Base-by-base conservation (phyloP, 2,888 invertebrate genomes). In the Augochlorella aurata region DNA sequence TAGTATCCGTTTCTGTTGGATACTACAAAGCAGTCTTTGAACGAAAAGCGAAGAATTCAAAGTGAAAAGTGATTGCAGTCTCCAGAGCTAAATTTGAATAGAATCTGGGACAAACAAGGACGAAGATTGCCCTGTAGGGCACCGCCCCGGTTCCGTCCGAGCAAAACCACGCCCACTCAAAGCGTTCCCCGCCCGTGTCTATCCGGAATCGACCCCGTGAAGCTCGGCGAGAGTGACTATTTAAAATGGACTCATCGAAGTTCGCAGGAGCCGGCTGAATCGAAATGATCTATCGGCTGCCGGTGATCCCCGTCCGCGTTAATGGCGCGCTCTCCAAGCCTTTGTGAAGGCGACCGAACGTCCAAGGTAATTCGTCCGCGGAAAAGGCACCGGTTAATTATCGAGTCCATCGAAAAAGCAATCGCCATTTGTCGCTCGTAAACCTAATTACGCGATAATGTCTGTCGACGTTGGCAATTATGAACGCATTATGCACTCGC, bases 361-460 rank as follows among this genome's bases (percentile, higher is more conserved):
- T 74, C 69, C 73, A 79, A 69, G 54, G 73, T 79, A 65, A 73
- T 47, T 65, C 65, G 14, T 14, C 58, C 58, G 66, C 54, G 29
- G 49, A 21, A n/a, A 52, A 66, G 58, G 70, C 24, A 58, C 58
- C 74, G 38, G 47, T 74, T 61, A 70, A 81, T 81, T 74, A 74
- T 24, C 66, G 16, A 4, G 58, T 52, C 29, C 45, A 68, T 68
- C 63, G 73, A 54, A 79, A 69, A 69, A 61, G 47, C 61, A 63
- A 50, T 73, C 61, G 14, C 54, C 47, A 29, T 58, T 45, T 68
- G 50, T 52, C 50, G 18, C 38, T 52, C 47, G 47, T 47, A 54
- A 54, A 72, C 44, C 63, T 68, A 47, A 61, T 79, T 67, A 21
- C 61, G n/a, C 72, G 68, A 71, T 45, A 61, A 49, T 61, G 38